These are phyloP conservation scores for Mormoops blainvillei DNA, from an alignment of 2,113 vertebrate species.

Conservation along the genomic window DNA sequence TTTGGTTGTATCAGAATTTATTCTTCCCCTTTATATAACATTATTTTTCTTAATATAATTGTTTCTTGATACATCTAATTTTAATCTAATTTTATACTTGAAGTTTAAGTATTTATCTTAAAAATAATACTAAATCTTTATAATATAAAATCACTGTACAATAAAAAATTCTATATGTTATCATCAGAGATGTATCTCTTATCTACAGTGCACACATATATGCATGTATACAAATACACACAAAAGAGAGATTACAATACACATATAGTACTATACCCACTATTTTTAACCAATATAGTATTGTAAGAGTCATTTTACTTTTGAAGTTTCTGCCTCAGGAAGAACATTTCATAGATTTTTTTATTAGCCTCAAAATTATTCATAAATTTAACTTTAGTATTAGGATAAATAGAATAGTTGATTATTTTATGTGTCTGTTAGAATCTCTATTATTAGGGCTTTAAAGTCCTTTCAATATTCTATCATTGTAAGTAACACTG, in stretches of 20 bases:
- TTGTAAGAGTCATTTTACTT: background rate
- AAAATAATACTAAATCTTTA: background rate
- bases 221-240: background rate
- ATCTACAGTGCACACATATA: fast-evolving
- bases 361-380: background rate
- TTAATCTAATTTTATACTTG: background rate
- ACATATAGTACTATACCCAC: background rate
- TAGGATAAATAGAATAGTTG: background rate
- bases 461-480: background rate
- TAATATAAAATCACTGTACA: background rate
- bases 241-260: background rate
- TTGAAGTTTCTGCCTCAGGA: background rate
- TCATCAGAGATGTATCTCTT: background rate
- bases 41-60: background rate
- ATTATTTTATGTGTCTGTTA: background rate
- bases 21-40: background rate
- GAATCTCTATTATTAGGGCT: background rate
- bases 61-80: background rate
- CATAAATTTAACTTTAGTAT: background rate
- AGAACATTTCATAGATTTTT: background rate
- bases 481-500: background rate
- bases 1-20: background rate
- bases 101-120: background rate
- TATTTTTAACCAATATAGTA: background rate
- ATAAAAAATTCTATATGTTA: background rate